Conservation (phyloP, 2,113 vertebrate genomes). For the Tachycineta bicolor region DNA sequence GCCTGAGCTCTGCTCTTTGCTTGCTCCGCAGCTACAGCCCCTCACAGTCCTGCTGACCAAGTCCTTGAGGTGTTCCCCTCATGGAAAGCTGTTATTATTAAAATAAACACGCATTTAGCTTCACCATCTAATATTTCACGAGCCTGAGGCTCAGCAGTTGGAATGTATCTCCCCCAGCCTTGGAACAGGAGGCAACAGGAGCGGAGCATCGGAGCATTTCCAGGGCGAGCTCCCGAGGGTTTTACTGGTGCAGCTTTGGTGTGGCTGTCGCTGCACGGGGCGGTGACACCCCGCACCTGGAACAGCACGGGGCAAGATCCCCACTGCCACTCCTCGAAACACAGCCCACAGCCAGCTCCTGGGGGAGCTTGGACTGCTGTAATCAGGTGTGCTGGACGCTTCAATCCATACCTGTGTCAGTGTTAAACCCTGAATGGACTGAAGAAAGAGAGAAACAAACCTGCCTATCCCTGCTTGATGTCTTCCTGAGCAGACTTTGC, state of each 20-base stretch:
- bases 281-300: background rate
- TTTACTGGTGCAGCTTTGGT: background rate
- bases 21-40: background rate
- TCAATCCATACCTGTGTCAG: background rate
- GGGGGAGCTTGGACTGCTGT: background rate
- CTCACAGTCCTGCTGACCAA: background rate
- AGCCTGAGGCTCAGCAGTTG: conserved; percentile 53
- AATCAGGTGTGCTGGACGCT: background rate
- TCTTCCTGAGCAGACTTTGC: background rate
- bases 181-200: background rate
- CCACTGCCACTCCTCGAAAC: background rate
- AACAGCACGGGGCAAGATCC: background rate
- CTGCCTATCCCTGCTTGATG: background rate
- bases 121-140: conserved; percentile 56
- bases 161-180: conserved; percentile 28
- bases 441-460: background rate
- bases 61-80: conserved; percentile 29
- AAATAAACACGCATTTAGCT: conserved; percentile 60
- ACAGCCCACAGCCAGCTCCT: background rate
- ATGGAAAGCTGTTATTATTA: conserved; percentile 41
- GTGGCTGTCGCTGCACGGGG: background rate
- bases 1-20: background rate
- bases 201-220: background rate
- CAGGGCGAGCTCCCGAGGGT: background rate
- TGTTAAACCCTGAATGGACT: background rate